Percentiles rank a stretch among this genome's conserved stretches.
phyloP scores from a whole-genome alignment of 2,888 invertebrate genomes.

The Tineola bisselliella region DNA sequence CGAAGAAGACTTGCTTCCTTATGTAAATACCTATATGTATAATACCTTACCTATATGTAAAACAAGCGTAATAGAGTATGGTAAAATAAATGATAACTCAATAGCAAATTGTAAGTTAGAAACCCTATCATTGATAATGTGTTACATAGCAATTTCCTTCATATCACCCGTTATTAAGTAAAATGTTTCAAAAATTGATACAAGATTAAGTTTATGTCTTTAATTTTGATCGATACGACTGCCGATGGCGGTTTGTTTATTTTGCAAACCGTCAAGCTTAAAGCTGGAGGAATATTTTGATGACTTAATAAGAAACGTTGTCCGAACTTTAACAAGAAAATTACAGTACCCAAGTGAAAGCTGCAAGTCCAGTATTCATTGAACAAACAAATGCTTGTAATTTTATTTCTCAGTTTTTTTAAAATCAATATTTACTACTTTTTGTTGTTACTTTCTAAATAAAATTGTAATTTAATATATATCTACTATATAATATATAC shows the following conservation, averaged over 20 bases:
- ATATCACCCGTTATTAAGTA: neutral
- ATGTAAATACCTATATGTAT: no score
- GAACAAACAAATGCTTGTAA: constrained; percentile 36
- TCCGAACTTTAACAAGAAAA: constrained; percentile 39
- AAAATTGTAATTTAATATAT: no score
- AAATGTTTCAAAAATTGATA: neutral
- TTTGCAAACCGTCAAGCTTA: constrained; percentile 5
- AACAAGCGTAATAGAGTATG: no score
- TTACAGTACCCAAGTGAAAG: constrained; percentile 30
- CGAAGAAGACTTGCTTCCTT: no score
- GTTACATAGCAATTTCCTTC: neutral
- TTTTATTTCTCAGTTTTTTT: constrained; percentile 25
- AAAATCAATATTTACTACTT: neutral
- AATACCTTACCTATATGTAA: no score
- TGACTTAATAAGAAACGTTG: constrained; percentile 45
- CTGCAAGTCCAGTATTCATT: constrained; percentile 21
- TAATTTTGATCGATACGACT: constrained; percentile 11
- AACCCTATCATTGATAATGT: neutral
- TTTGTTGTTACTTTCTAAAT: no score
- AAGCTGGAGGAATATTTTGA: constrained; percentile 32
- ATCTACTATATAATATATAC: no score
- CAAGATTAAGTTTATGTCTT: constrained; percentile 1
- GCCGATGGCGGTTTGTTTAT: constrained; percentile 10
- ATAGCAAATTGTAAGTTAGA: neutral
- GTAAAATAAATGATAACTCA: no score